phyloP scores from a whole-genome alignment of 1,140 invertebrate species.

The Drosophila teissieri region DNA sequence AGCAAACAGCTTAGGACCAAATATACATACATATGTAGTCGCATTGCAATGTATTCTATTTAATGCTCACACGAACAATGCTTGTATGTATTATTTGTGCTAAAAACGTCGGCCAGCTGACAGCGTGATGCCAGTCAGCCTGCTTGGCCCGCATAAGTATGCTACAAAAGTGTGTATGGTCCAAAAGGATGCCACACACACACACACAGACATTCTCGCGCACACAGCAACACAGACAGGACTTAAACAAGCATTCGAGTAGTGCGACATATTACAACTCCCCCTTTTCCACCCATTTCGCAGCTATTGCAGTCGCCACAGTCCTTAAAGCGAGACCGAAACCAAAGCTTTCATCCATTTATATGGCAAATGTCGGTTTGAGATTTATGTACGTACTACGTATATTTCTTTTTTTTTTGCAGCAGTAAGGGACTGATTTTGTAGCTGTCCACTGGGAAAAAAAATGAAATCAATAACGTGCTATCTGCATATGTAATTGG shows the following conservation, averaged over 20 bases:
- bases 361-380: constrained; percentile 35
- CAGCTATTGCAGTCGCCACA: constrained; percentile 24
- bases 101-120: constrained; percentile 74
- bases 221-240: constrained; percentile 16
- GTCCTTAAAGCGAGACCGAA: constrained; percentile 41
- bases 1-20: constrained; percentile 59
- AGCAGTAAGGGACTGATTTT: neutral
- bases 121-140: constrained; percentile 69
- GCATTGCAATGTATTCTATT: constrained; percentile 49
- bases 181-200: constrained; percentile 34
- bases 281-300: constrained; percentile 13
- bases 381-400: constrained; percentile 5
- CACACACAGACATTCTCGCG: constrained; percentile 4
- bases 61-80: constrained; percentile 32
- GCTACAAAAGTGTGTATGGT: constrained; percentile 52
- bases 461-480: neutral
- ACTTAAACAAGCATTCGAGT: constrained; percentile 74
- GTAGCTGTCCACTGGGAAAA: constrained; percentile 7
- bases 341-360: constrained; percentile 32
- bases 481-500: neutral
- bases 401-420: constrained; percentile 13
- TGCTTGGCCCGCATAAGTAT: constrained; percentile 74
- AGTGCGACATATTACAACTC: constrained; percentile 78
- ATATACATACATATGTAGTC: constrained; percentile 6
- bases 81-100: constrained; percentile 65